These are phyloP conservation scores for Gryllus bimaculatus DNA, from an alignment of 1,140 invertebrate genomes.

Conservation along the genomic window DNA sequence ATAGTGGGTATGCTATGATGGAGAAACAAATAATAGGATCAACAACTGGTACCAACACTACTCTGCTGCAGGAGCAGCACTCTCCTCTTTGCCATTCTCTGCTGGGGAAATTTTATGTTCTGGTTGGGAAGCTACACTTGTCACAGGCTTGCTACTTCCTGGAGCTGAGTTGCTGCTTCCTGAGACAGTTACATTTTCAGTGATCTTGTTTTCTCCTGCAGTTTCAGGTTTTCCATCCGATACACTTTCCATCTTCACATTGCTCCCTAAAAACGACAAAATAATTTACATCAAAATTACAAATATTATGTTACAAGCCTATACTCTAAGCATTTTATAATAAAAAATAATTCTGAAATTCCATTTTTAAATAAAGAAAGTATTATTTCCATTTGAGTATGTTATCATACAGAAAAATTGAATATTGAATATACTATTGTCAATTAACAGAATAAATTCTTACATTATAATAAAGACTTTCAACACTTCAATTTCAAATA, in stretches of 20 bases:
- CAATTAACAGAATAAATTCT: no score
- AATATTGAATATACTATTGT: no score
- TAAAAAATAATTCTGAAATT: conserved; percentile 4
- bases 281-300: neutral
- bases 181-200: conserved; percentile 10
- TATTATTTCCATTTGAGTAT: no score
- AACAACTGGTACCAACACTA: conserved; percentile 3
- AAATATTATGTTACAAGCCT: neutral
- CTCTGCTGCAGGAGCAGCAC: neutral
- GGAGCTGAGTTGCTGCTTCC: neutral
- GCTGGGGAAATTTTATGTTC: conserved; percentile 4
- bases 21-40: neutral
- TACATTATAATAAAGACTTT: no score
- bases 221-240: conserved; percentile 17
- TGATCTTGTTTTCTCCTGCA: conserved; percentile 16
- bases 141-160: neutral
- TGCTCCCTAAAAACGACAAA: conserved; percentile 9
- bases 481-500: no score
- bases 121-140: neutral
- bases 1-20: neutral
- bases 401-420: no score
- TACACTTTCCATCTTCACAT: conserved; percentile 19
- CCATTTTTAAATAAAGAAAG: neutral
- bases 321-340: neutral
- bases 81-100: conserved; percentile 17